Evolutionary conservation across 2,113 vertebrate genomes (phyloP), one percentile per base, ranked within the genome.

Genomic region (Sinocyclocheilus anophthalmus): DNA sequence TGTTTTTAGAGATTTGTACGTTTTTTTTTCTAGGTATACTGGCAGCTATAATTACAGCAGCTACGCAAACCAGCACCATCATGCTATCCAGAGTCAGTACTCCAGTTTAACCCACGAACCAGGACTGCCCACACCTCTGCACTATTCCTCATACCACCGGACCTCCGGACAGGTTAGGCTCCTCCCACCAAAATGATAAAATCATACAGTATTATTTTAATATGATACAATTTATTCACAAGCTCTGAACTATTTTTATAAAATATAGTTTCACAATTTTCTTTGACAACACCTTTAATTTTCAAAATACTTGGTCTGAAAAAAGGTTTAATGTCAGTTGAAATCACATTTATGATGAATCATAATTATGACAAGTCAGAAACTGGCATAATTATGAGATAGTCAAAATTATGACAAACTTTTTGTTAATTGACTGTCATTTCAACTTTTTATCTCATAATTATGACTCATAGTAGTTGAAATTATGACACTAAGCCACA

Each of bases 41-140:
- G 97, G 97, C 81, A 97, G 96, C 94, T 99, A 99, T 92, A 99
- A 98, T 94, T 99, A 99, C 1, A 96, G 97, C 90, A 97, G 95
- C 92, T 99, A 99, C 48, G 90, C 96, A 93, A 98, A 97, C 94
- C 98, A 99, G 93, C 97, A 98, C 72, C 95, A 97, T 39, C 96
- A 97, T 87, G 95, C 97, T 45, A 96, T 99, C 91, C 97, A 98
- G 96, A 97, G 95, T 92, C 98, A 99, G 91, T 99, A 99, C 90
- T 96, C 97, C 3, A 96, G 96, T 91, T 94, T 99, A 84, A 93
- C 96, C 73, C 98, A 99, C 0, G 98, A 99, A 75, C 90, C 97
- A 2, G 93, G 96, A 61, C 95, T 99, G 92, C 95, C 97, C 12
- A 94, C 95, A 55, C 97, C 98, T 0, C 96, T 99, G 87, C 98